Evolutionary conservation across 2,888 invertebrate species (phyloP), one percentile per base, ranked within the genome.

Genomic region (Nymphalis c-album): DNA sequence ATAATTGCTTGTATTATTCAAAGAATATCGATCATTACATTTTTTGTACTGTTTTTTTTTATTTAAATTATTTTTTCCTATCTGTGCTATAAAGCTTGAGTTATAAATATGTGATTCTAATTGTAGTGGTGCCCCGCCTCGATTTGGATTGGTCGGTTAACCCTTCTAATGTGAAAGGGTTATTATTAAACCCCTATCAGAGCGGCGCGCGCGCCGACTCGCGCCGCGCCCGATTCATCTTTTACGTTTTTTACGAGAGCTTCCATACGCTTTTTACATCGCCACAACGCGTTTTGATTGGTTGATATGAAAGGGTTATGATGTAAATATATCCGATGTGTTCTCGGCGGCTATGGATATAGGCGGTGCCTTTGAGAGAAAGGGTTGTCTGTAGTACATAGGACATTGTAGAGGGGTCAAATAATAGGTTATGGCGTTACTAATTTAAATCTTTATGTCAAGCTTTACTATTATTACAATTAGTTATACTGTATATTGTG

Each of bases 291-390:
- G 79, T 76, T 88, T 79, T 81, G 85, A 92, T 91, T 81, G 82
- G 87, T 88, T 88, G 86, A 85, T 87, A 76, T 77, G 85, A 89
- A 91, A 90, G 91, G 91, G 89, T 90, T 90, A 85, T 75, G 81
- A 76, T 84, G 85, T 88, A 86, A 85, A 86, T 86, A 86, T 86
- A 89, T 86, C 85, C 79, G 78, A 75, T 75, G 78, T 74, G 62
- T 80, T 78, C 78, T 78, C 78, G 70, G 73, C 70, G 65, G 69
- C 65, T 71, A 71, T 65, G 48, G 69, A 81, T 77, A 85, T 84
- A 83, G 84, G 83, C 82, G 82, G 80, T 74, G 76, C 82, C 78
- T 75, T 77, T 78, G 77, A 83, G 57, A 46, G 61, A 69, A 74
- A 71, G 73, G 71, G 74, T 74, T 73, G 71, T 26, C 31, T 48